These are phyloP conservation scores for Epinotia bilunana DNA, from an alignment of 2,888 invertebrate genomes.

Conservation along the genomic window DNA sequence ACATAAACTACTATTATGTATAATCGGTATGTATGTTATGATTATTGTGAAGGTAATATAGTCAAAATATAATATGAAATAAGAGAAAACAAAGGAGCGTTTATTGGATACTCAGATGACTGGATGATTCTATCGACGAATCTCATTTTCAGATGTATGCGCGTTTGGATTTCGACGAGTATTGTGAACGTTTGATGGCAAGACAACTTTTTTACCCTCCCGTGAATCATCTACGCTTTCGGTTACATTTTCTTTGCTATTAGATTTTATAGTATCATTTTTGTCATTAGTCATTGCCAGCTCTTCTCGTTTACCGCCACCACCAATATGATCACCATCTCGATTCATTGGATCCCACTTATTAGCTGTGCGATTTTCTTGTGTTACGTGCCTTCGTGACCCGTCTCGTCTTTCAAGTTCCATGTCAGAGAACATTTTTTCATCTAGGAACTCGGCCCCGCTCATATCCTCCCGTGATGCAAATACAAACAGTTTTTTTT, in stretches of 20 bases:
- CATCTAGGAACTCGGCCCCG: neutral
- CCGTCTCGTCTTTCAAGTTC: neutral
- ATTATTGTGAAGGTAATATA: too few relatives aligned
- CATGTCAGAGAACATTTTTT: neutral
- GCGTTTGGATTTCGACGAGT: constrained; percentile 4
- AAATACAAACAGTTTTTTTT: constrained; percentile 4
- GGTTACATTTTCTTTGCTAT: neutral
- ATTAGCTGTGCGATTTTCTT: neutral
- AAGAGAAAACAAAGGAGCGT: neutral
- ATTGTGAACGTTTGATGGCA: constrained; percentile 17
- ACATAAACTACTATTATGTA: too few relatives aligned
- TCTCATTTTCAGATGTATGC: constrained; percentile 34
- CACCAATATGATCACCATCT: neutral
- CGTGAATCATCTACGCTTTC: neutral
- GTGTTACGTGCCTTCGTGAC: neutral
- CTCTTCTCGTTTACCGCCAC: neutral
- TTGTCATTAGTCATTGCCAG: neutral
- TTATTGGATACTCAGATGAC: neutral
- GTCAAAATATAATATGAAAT: neutral
- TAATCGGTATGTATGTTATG: too few relatives aligned
- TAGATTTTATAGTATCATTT: neutral
- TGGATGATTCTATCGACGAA: constrained; percentile 4
- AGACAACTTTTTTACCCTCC: neutral
- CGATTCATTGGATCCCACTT: neutral
- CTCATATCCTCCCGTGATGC: neutral